These are phyloP conservation scores for Ormyrus thymus DNA, from an alignment of 2,888 invertebrate species.

Conservation along the genomic window DNA sequence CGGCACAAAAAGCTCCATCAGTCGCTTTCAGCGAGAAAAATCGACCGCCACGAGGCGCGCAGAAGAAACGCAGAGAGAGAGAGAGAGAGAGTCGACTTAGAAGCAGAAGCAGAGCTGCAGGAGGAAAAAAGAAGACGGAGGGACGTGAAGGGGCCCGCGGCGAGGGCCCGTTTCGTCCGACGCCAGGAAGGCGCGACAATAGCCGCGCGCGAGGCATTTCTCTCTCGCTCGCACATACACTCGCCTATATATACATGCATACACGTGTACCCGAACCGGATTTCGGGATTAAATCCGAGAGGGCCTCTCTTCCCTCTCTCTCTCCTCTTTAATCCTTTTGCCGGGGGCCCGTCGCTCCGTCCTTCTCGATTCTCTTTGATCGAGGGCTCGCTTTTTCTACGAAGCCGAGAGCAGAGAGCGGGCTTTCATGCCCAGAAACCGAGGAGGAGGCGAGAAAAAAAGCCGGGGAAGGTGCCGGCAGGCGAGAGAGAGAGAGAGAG, in stretches of 20 bases:
- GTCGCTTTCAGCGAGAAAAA: not conserved
- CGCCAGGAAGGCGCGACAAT: conserved; percentile 63
- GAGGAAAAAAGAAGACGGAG: not conserved
- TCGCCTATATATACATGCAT: not conserved
- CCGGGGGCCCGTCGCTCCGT: not conserved
- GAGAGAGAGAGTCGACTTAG: not conserved
- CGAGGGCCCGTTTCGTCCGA: conserved; percentile 56
- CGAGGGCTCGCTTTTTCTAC: conserved; percentile 52
- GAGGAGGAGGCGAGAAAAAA: conserved; percentile 53
- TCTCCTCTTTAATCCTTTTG: not conserved
- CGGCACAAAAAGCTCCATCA: no score
- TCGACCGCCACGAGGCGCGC: not conserved
- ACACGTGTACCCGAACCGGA: conserved; percentile 66
- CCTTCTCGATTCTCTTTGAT: not conserved
- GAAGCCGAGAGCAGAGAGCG: conserved; percentile 42
- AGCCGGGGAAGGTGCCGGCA: conserved; percentile 50
- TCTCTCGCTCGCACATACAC: conserved; percentile 14
- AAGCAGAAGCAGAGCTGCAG: not conserved
- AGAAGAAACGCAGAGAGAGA: not conserved
- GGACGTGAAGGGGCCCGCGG: conserved; percentile 46
- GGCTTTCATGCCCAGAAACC: no score
- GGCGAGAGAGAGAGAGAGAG: conserved; percentile 31
- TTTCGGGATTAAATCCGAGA: conserved; percentile 59
- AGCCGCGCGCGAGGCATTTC: conserved; percentile 59
- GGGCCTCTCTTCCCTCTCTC: no score